Base-by-base conservation (phyloP, 1,140 invertebrate genomes). In the Pogonomyrmex californicus region DNA sequence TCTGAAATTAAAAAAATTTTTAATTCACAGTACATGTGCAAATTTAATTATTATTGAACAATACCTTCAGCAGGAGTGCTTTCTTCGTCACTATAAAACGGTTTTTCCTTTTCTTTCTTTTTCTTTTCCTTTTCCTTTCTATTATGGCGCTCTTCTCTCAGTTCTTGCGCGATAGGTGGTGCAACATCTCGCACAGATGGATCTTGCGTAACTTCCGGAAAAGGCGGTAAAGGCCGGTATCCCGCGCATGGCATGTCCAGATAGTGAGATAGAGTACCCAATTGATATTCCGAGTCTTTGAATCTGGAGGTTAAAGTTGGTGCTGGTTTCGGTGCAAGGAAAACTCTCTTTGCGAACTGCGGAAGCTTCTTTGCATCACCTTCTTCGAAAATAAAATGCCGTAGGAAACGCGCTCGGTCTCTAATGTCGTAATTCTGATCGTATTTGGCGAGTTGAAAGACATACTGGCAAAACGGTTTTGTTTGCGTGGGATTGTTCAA, bases 341-440 rank as follows among this genome's bases (percentile, higher is more conserved):
- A 99, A 88, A 99, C 98, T 89, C 97, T 97, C 87, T 97, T 97
- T 0, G 98, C 97, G 94, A 98, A 96, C 82, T 97, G 96, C 0
- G 96, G 94, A 4, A 99, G 94, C 77, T 96, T 91, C 91, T 86
- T 81, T 0, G 81, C 6, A 36, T 86, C 92, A 79, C 94, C 93
- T 85, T 96, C 96, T 70, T 96, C 96, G 91, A 98, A 97, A 4
- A 99, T 96, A 89, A 99, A 97, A 47, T 97, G 97, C 36, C 97
- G 96, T 23, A 99, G 95, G 91, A 99, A 97, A 33, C 99, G 95
- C 2, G 98, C 98, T 1, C 99, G 96, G 95, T 99, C 99, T 56
- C 99, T 96, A 58, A 99, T 99, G 95, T 99, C 99, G 93, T 99
- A 99, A 95, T 99, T 99, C 73, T 98, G 97, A 96, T 99, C 99